A percentile compares a stretch with the other conserved stretches of the same genome.
phyloP scores from a whole-genome alignment of 2,888 invertebrate genomes.

The Zhuqinia jingwanae region DNA sequence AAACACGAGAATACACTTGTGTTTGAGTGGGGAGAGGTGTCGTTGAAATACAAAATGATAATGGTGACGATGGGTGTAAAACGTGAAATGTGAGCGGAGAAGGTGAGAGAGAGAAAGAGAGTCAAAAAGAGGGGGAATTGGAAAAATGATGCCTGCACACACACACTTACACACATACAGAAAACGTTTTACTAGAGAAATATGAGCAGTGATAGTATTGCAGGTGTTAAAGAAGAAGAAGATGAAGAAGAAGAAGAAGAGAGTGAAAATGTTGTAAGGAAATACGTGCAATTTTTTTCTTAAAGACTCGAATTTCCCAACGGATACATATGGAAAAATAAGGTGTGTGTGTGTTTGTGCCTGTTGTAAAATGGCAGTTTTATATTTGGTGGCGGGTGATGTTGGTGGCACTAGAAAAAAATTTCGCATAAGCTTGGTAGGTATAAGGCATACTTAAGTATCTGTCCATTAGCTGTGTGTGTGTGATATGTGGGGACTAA shows the following conservation, averaged over 20 bases:
- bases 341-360: neutral
- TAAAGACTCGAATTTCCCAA: constrained; percentile 30
- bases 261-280: constrained; percentile 10
- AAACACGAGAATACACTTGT: constrained; percentile 62
- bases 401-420: no score
- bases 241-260: no score
- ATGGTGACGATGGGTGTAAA: neutral
- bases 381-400: no score
- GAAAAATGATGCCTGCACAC: neutral
- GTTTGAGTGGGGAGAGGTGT: constrained; percentile 13
- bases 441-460: no score
- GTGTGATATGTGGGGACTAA: constrained; percentile 13
- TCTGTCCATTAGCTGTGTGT: constrained; percentile 41
- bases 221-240: no score
- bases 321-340: neutral
- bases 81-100: neutral
- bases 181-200: neutral
- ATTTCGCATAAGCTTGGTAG: no score
- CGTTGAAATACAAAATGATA: neutral
- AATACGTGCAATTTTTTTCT: constrained; percentile 50
- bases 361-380: no score
- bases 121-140: neutral
- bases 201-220: neutral
- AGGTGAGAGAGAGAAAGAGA: neutral
- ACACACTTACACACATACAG: no score